A percentile compares a stretch with the other conserved stretches of the same genome.
Conservation (phyloP, 2,113 vertebrate species). For the Trinectes maculatus region DNA sequence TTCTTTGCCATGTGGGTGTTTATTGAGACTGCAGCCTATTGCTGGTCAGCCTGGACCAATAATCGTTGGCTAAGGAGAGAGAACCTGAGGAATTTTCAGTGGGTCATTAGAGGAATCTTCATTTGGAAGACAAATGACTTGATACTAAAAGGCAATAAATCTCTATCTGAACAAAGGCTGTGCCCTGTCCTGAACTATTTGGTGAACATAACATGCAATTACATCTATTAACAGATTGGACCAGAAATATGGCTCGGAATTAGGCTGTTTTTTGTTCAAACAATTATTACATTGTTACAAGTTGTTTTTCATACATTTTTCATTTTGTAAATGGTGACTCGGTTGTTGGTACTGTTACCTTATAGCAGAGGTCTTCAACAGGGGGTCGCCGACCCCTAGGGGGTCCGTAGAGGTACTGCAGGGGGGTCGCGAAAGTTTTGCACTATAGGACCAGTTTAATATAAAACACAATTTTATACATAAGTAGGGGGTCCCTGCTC, state of each 20-base stretch:
- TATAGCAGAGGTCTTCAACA: not conserved
- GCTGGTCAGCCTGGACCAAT: not conserved
- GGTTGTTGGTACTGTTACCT: not conserved
- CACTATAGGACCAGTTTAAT: too few species aligned
- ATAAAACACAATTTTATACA: too few species aligned
- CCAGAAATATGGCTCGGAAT: not conserved
- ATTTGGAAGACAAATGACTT: constrained; percentile 43
- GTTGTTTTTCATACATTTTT: not conserved
- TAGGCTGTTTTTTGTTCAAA: not conserved
- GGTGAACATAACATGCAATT: constrained; percentile 19
- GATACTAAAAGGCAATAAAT: constrained; percentile 20
- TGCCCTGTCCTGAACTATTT: constrained; percentile 14
- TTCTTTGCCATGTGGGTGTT: constrained; percentile 46
- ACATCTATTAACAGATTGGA: not conserved
- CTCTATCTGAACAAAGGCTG: constrained; percentile 15
- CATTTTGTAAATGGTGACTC: not conserved
- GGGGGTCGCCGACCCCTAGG: too few species aligned
- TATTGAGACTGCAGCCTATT: constrained; percentile 25
- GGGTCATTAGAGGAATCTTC: constrained; percentile 26
- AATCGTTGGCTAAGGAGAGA: not conserved
- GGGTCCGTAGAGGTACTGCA: not conserved
- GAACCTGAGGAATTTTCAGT: constrained; percentile 14
- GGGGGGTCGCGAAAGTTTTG: too few species aligned
- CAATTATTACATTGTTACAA: not conserved
- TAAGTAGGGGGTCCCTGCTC: too few species aligned